A percentile compares a stretch with the other conserved stretches of the same genome.
Evolutionary conservation across 2,797 vertebrate species (phyloP).

Genomic region (Crenuchus spilurus): DNA sequence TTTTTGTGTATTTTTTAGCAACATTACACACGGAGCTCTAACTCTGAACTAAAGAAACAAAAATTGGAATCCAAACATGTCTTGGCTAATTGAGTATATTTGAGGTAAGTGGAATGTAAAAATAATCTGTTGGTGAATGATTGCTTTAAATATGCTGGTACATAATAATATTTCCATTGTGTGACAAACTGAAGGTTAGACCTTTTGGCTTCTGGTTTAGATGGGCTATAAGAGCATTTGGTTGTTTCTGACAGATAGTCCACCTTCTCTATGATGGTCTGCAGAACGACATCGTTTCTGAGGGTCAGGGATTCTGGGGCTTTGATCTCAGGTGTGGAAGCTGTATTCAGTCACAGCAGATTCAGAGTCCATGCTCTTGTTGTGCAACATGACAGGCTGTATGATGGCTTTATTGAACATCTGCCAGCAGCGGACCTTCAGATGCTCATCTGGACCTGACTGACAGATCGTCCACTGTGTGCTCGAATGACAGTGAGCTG

Average conservation of each 20-base stretch:
- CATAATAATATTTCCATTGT: too few relatives aligned
- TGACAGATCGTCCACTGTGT: slow-evolving; percentile 41
- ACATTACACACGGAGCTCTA: too few relatives aligned
- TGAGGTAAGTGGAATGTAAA: too few relatives aligned
- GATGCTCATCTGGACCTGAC: slow-evolving; percentile 33
- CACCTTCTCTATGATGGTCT: background rate
- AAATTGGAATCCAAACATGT: too few relatives aligned
- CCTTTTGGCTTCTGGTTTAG: too few relatives aligned
- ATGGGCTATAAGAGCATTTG: too few relatives aligned
- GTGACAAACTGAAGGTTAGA: too few relatives aligned
- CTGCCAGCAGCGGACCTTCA: slow-evolving; percentile 40
- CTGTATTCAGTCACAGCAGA: slow-evolving; percentile 31
- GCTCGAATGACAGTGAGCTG: slow-evolving; percentile 26
- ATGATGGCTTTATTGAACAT: slow-evolving; percentile 55
- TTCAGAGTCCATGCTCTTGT: slow-evolving; percentile 42
- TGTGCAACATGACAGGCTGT: slow-evolving; percentile 46
- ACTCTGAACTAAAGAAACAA: too few relatives aligned
- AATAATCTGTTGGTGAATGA: too few relatives aligned
- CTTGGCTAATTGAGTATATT: too few relatives aligned
- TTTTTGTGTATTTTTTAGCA: too few relatives aligned
- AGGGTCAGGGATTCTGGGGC: background rate
- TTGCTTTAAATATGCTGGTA: too few relatives aligned
- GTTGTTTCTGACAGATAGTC: background rate
- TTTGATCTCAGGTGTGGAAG: slow-evolving; percentile 27
- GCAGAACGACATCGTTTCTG: background rate